Conservation (phyloP, 2,888 invertebrate genomes). For the Apodemia duryi region DNA sequence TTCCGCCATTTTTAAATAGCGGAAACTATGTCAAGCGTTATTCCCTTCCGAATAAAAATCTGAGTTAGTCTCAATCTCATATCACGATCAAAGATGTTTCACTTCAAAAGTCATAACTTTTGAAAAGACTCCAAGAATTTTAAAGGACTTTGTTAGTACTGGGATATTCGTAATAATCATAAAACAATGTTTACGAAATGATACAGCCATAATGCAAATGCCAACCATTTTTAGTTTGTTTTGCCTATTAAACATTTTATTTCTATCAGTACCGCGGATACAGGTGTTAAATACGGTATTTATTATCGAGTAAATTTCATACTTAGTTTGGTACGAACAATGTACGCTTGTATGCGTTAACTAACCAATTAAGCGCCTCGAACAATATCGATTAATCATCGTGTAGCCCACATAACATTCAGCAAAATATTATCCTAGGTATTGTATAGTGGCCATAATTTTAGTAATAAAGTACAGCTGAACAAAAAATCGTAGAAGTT, state of each 20-base stretch:
- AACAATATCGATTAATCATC: slow-evolving; percentile 66
- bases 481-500: background rate
- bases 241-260: background rate
- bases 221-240: background rate
- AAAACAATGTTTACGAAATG: too few species aligned
- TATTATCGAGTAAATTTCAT: slow-evolving; percentile 23
- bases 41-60: too few species aligned
- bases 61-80: too few species aligned
- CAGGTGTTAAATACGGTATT: slow-evolving; percentile 10
- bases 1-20: too few species aligned
- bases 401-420: slow-evolving; percentile 59
- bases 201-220: background rate
- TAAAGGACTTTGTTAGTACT: too few species aligned
- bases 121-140: too few species aligned
- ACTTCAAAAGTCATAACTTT: too few species aligned
- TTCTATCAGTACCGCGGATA: slow-evolving; percentile 5
- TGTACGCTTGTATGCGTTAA: slow-evolving; percentile 36
- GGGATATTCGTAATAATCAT: too few species aligned
- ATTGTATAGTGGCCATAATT: slow-evolving; percentile 40
- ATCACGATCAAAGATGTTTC: too few species aligned
- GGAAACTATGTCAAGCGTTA: too few species aligned
- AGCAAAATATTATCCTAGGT: slow-evolving; percentile 54
- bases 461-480: background rate
- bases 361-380: slow-evolving; percentile 64
- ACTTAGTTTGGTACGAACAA: slow-evolving; percentile 28